Conservation (phyloP, 1,140 invertebrate species). For the Caenorhabditis inopinata region DNA sequence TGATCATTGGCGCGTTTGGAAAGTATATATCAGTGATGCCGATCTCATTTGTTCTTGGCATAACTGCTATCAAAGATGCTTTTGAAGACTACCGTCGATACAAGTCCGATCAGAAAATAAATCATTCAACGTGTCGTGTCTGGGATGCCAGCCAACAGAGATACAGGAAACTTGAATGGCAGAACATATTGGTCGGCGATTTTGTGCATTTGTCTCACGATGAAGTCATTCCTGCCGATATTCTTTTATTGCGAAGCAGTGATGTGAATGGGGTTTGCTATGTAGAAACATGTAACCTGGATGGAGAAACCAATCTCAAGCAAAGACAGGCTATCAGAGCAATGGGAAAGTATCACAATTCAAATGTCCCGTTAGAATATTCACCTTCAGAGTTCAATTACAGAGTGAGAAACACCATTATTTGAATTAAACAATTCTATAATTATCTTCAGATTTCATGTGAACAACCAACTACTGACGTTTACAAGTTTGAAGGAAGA, state of each 20-base stretch:
- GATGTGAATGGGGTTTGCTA: conserved; percentile 67
- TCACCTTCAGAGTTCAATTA: conserved; percentile 43
- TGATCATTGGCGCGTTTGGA: conserved; percentile 81
- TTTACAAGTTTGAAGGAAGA: conserved; percentile 44
- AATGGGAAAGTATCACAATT: conserved; percentile 47
- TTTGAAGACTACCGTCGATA: conserved; percentile 89
- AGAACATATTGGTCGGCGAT: conserved; percentile 85
- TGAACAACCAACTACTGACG: conserved; percentile 43
- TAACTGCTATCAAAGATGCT: conserved; percentile 94
- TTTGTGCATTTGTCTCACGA: conserved; percentile 92
- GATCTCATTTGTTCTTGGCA: conserved; percentile 86
- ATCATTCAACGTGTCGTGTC: conserved; percentile 85
- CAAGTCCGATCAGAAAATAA: conserved; percentile 86
- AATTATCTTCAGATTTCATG: conserved; percentile 45
- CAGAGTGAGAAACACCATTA: too few species aligned
- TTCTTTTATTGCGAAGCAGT: conserved; percentile 79
- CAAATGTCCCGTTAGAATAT: background rate
- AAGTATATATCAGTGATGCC: conserved; percentile 94
- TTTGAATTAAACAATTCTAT: background rate
- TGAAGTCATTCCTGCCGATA: conserved; percentile 92
- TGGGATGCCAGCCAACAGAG: conserved; percentile 80
- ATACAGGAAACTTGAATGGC: conserved; percentile 84
- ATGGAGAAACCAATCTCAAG: conserved; percentile 70
- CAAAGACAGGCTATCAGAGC: conserved; percentile 73
- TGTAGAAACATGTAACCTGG: conserved; percentile 69